Evolutionary conservation across 2,888 invertebrate species (phyloP).

Genomic region (Drosophila lutescens): DNA sequence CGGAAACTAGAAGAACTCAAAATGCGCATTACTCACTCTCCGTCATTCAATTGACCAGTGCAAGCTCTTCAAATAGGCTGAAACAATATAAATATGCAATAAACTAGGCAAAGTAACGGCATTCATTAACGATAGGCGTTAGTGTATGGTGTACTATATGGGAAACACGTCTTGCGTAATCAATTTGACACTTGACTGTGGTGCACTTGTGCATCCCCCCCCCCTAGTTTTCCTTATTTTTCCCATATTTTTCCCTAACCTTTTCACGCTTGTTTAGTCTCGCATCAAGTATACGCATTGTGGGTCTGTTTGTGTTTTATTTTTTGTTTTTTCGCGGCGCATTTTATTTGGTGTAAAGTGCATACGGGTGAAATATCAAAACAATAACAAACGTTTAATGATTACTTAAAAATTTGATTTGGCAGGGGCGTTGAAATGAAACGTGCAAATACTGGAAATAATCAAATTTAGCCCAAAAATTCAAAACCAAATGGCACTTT

Average conservation of each 20-base stretch:
- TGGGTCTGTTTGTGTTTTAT: conserved; percentile 26
- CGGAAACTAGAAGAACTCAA: conserved; percentile 1
- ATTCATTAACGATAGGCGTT: conserved; percentile 62
- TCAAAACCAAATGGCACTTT: conserved; percentile 15
- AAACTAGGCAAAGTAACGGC: conserved; percentile 31
- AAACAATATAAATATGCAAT: conserved; percentile 28
- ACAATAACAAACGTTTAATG: conserved; percentile 24
- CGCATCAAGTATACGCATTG: conserved; percentile 67
- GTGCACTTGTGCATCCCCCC: conserved; percentile 42
- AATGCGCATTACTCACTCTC: conserved; percentile 30
- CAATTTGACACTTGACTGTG: conserved; percentile 70
- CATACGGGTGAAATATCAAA: conserved; percentile 41
- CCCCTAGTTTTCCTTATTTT: background rate
- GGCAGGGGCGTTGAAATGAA: conserved; percentile 49
- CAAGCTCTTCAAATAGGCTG: conserved; percentile 27
- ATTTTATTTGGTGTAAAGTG: conserved; percentile 55
- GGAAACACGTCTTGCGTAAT: conserved; percentile 64
- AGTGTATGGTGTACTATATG: conserved; percentile 41
- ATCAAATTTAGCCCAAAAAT: conserved; percentile 31
- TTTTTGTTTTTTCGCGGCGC: conserved; percentile 52
- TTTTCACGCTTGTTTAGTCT: conserved; percentile 43
- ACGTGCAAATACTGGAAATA: conserved; percentile 62
- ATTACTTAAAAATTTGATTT: conserved; percentile 41
- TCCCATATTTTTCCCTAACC: background rate
- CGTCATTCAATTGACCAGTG: conserved; percentile 13